phyloP scores from a whole-genome alignment of 2,113 vertebrate species.

The Rhea americana region DNA sequence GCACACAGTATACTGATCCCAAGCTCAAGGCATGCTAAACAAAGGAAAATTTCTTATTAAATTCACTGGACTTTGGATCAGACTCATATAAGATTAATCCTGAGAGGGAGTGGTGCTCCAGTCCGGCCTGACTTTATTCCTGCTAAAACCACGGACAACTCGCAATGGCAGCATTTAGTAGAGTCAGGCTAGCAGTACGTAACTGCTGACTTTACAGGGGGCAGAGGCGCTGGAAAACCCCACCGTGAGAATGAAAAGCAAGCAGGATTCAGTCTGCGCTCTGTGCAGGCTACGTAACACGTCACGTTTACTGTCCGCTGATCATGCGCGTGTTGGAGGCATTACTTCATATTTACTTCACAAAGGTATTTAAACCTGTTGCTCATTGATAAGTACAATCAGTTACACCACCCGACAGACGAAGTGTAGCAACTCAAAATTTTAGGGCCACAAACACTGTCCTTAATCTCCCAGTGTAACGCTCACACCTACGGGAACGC shows the following conservation, averaged over 20 bases:
- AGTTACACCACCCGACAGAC: neutral
- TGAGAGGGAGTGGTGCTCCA: neutral
- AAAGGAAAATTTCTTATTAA: neutral
- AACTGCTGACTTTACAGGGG: neutral
- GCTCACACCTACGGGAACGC: neutral
- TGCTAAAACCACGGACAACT: neutral
- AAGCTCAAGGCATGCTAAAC: neutral
- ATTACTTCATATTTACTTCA: conserved; percentile 29
- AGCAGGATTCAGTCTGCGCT: neutral
- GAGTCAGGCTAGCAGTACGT: neutral
- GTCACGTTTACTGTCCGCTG: neutral
- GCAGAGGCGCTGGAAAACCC: neutral
- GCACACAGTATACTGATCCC: neutral
- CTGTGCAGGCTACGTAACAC: neutral
- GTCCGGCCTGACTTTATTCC: neutral
- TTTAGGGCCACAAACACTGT: neutral
- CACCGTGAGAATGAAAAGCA: neutral
- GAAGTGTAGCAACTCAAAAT: conserved; percentile 12
- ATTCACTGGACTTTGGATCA: neutral
- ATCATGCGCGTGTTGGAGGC: neutral
- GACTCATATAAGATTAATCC: neutral
- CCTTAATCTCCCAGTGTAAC: neutral
- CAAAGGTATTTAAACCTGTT: conserved; percentile 35
- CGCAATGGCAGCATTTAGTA: neutral
- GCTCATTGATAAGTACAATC: neutral